Percentiles rank a stretch among this genome's conserved stretches.
Conservation (phyloP, 2,888 invertebrate genomes). For the Neoitamus cyanurus region DNA sequence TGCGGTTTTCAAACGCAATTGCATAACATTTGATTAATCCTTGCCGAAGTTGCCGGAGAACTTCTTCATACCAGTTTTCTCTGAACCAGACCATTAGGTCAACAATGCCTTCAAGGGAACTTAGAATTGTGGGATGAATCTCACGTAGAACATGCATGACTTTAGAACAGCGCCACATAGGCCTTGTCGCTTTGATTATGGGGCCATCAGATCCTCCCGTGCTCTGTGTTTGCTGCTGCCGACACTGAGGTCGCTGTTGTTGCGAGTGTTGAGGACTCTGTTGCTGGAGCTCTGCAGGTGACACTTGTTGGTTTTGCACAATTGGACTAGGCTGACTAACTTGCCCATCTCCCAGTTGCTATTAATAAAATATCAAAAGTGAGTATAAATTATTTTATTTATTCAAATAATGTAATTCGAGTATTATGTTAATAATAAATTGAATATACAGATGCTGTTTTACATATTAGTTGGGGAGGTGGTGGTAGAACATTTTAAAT, state of each 20-base stretch:
- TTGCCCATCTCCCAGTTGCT: background rate
- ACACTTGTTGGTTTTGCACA: slow-evolving; percentile 11
- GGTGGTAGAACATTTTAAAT: no score
- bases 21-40: slow-evolving; percentile 95
- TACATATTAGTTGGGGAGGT: no score
- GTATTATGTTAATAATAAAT: no score
- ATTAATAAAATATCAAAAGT: background rate
- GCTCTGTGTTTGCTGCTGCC: slow-evolving; percentile 45
- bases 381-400: no score
- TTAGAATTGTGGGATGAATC: slow-evolving; percentile 93
- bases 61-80: slow-evolving; percentile 98
- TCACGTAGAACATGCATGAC: slow-evolving; percentile 97
- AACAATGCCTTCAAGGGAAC: slow-evolving; percentile 93
- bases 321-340: background rate
- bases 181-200: slow-evolving; percentile 90
- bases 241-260: slow-evolving; percentile 44
- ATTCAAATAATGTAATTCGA: no score
- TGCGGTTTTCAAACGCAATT: slow-evolving; percentile 94
- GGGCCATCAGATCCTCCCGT: slow-evolving; percentile 68
- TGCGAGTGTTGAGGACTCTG: background rate
- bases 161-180: slow-evolving; percentile 96
- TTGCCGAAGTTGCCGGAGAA: slow-evolving; percentile 89
- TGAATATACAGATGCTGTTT: no score
- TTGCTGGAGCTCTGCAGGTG: background rate
- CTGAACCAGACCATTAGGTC: slow-evolving; percentile 99